A percentile compares a stretch with the other conserved stretches of the same genome.
phyloP scores from a whole-genome alignment of 1,140 invertebrate species.

The Medauroidea extradentata region DNA sequence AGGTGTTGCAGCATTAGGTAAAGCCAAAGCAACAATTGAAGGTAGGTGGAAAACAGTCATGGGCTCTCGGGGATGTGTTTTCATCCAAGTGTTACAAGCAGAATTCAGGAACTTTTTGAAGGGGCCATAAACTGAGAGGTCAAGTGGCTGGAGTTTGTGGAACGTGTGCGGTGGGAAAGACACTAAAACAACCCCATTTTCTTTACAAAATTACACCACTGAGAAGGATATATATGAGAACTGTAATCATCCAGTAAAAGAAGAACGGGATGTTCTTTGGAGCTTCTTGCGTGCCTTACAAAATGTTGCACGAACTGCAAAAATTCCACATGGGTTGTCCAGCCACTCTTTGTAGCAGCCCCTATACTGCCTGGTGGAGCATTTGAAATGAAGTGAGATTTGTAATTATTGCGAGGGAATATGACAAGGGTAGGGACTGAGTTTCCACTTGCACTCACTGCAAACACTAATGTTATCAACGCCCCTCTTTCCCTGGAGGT shows the following conservation, averaged over 20 bases:
- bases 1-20: slow-evolving; percentile 33
- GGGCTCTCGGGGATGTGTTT: slow-evolving; percentile 29
- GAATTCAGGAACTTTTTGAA: slow-evolving; percentile 39
- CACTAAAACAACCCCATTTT: slow-evolving; percentile 27
- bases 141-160: slow-evolving; percentile 39
- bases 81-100: slow-evolving; percentile 19
- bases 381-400: not conserved
- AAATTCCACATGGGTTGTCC: not conserved
- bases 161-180: slow-evolving; percentile 30
- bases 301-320: slow-evolving; percentile 23
- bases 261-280: not conserved
- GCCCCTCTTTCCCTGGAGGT: slow-evolving; percentile 35
- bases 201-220: slow-evolving; percentile 5
- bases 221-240: not conserved
- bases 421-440: not conserved
- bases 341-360: not conserved
- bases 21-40: slow-evolving; percentile 25
- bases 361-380: not conserved
- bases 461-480: slow-evolving; percentile 38
- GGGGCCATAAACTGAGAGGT: slow-evolving; percentile 39
- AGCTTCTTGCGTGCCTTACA: slow-evolving; percentile 21
- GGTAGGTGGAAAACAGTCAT: slow-evolving; percentile 37
- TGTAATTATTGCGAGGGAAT: slow-evolving; percentile 4
- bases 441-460: slow-evolving; percentile 2
- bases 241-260: slow-evolving; percentile 5